Conservation (phyloP, 2,888 invertebrate species). For the Ditylenchus weischeri region DNA sequence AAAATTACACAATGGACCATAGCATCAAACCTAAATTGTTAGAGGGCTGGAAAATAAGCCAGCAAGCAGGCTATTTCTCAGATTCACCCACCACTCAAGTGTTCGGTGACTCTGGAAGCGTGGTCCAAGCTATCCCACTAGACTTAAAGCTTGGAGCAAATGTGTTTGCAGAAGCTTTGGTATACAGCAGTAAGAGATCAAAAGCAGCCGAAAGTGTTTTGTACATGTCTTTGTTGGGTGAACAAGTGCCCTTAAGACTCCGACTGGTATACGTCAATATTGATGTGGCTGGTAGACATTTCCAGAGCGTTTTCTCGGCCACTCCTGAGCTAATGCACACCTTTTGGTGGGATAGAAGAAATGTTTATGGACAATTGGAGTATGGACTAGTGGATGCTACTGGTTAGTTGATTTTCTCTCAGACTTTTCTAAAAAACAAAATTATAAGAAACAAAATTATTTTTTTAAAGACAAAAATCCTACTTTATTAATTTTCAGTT, state of each 20-base stretch:
- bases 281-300: background rate
- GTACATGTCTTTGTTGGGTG: constrained; percentile 80
- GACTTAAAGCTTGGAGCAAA: constrained; percentile 65
- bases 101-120: constrained; percentile 29
- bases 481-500: constrained; percentile 27
- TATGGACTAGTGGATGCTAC: constrained; percentile 72
- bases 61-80: background rate
- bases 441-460: too few species aligned
- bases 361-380: constrained; percentile 95
- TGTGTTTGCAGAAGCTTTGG: constrained; percentile 63
- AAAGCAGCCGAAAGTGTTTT: constrained; percentile 90
- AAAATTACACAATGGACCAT: constrained; percentile 16
- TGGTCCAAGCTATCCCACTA: constrained; percentile 69
- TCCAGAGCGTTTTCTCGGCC: background rate
- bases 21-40: constrained; percentile 30
- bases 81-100: constrained; percentile 15
- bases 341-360: constrained; percentile 95
- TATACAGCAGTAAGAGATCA: constrained; percentile 91
- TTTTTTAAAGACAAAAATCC: too few species aligned
- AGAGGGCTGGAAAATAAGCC: constrained; percentile 32
- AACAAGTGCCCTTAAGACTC: constrained; percentile 74
- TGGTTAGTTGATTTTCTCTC: background rate
- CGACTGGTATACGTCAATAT: constrained; percentile 87
- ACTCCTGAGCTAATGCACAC: constrained; percentile 73
- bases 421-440: background rate